phyloP scores from a whole-genome alignment of 1,140 invertebrate genomes.

The Musca domestica region DNA sequence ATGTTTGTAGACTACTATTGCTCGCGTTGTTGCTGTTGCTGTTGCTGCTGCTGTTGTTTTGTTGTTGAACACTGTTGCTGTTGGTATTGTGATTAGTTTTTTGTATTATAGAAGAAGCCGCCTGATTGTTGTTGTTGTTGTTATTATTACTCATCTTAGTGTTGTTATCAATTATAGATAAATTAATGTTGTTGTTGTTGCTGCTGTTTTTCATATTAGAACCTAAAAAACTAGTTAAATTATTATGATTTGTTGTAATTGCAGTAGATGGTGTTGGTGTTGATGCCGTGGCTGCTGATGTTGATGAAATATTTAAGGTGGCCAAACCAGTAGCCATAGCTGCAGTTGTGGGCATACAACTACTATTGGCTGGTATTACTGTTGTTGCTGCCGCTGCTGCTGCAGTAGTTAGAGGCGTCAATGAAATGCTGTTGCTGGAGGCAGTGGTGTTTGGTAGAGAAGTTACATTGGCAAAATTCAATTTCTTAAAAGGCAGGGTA shows the following conservation, averaged over 20 bases:
- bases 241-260: slow-evolving; percentile 15
- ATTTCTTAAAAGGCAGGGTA: slow-evolving; percentile 13
- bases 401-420: slow-evolving; percentile 16
- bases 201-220: slow-evolving; percentile 12
- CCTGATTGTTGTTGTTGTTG: slow-evolving; percentile 12
- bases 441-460: slow-evolving; percentile 30
- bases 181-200: slow-evolving; percentile 10
- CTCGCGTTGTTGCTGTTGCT: not conserved
- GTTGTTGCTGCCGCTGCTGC: slow-evolving; percentile 34
- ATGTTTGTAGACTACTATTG: not conserved
- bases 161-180: not conserved
- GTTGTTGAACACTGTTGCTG: slow-evolving; percentile 33
- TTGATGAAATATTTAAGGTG: slow-evolving; percentile 26
- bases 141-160: slow-evolving; percentile 18
- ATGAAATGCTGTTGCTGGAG: slow-evolving; percentile 28
- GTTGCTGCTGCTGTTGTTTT: not conserved
- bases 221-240: slow-evolving; percentile 7
- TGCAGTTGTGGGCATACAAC: slow-evolving; percentile 35
- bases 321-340: slow-evolving; percentile 7
- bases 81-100: slow-evolving; percentile 27
- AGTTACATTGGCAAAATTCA: slow-evolving; percentile 26
- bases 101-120: slow-evolving; percentile 3
- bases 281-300: slow-evolving; percentile 28
- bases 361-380: slow-evolving; percentile 28
- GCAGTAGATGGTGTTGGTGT: slow-evolving; percentile 30